Evolutionary conservation across 2,113 vertebrate species (phyloP).

Genomic region (Leucoraja erinaceus): DNA sequence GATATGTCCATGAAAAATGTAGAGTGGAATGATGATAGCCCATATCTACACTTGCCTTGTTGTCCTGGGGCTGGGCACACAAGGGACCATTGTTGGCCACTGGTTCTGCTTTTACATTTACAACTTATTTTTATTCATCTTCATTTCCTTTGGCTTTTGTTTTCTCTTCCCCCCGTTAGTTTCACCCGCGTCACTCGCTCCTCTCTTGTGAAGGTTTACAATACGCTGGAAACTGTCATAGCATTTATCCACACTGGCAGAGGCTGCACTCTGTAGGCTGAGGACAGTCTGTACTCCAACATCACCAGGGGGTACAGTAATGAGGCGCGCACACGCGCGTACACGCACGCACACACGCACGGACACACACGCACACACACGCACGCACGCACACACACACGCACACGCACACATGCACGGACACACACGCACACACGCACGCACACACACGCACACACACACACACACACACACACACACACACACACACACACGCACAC

Average conservation of each 20-base stretch:
- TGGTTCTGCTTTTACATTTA: neutral
- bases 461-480: too few species aligned
- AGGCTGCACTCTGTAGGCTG: neutral
- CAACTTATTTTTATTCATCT: neutral
- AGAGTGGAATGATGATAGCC: constrained; percentile 18
- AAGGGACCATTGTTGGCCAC: neutral
- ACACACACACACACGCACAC: too few species aligned
- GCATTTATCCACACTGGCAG: neutral
- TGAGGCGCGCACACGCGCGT: too few species aligned
- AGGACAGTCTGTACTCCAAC: neutral
- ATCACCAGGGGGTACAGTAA: neutral
- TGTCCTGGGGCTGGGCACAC: neutral
- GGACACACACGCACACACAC: too few species aligned
- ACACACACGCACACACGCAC: too few species aligned
- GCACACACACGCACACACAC: too few species aligned
- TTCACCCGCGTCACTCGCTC: neutral
- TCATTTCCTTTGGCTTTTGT: neutral
- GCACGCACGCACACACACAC: too few species aligned
- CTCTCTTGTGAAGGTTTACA: neutral
- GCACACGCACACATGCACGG: too few species aligned
- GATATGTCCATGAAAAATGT: constrained; percentile 17
- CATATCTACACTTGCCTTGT: neutral
- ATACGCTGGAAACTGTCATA: neutral
- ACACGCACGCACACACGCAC: too few species aligned
- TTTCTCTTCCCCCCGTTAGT: neutral